Evolutionary conservation across 2,888 invertebrate species (phyloP).

Genomic region (Dugesia japonica): DNA sequence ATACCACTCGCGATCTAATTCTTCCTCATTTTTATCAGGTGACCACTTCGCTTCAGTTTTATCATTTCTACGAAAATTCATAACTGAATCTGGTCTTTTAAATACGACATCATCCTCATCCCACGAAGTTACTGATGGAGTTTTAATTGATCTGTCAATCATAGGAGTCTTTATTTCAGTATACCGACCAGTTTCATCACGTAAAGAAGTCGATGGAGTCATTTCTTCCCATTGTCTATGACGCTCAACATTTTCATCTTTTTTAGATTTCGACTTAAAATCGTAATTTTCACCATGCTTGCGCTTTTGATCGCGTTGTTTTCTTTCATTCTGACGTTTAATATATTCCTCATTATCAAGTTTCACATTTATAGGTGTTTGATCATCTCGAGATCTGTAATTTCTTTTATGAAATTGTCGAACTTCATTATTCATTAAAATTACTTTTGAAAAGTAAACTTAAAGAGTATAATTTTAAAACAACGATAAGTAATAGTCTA

Average conservation of each 20-base stretch:
- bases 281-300: background rate
- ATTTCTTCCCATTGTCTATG: slow-evolving; percentile 33
- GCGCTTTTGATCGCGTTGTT: background rate
- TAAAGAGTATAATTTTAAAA: too few relatives aligned
- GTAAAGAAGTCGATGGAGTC: slow-evolving; percentile 22
- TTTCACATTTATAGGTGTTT: background rate
- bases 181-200: background rate
- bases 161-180: background rate
- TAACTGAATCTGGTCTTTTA: background rate
- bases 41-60: background rate
- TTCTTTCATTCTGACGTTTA: background rate
- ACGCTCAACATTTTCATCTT: background rate
- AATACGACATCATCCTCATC: background rate
- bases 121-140: background rate
- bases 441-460: too few relatives aligned
- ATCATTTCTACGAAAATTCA: background rate
- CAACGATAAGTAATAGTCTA: too few relatives aligned
- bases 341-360: background rate
- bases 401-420: background rate
- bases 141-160: background rate
- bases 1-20: slow-evolving; percentile 84
- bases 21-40: slow-evolving; percentile 6
- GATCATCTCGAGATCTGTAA: background rate
- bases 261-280: background rate
- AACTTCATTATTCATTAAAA: too few relatives aligned